phyloP scores from a whole-genome alignment of 2,113 vertebrate species.

The Lampris megalopsis region DNA sequence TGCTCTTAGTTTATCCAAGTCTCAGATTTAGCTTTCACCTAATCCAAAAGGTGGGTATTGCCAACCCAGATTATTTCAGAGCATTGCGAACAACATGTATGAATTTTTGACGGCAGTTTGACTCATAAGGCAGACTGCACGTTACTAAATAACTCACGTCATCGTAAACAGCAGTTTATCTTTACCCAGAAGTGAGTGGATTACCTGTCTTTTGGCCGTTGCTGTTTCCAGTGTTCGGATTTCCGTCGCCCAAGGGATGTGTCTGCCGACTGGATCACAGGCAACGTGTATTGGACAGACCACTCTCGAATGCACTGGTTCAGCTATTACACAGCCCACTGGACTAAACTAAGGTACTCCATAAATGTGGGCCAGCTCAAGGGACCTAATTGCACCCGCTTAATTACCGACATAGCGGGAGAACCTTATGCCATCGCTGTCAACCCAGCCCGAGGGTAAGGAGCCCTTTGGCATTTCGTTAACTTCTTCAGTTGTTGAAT shows the following conservation, averaged over 20 bases:
- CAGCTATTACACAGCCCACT: constrained; percentile 98
- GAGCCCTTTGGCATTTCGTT: background rate
- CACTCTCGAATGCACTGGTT: constrained; percentile 99
- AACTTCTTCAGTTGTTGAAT: background rate
- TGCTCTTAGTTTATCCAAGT: too few species aligned
- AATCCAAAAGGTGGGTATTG: background rate
- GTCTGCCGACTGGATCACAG: constrained; percentile 96
- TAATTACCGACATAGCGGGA: constrained; percentile 95
- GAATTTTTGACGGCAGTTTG: too few species aligned
- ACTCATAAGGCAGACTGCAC: too few species aligned
- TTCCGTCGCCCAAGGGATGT: constrained; percentile 95
- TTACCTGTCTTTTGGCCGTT: constrained; percentile 11
- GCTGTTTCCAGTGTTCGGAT: constrained; percentile 90
- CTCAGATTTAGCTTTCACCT: background rate
- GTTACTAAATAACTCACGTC: background rate
- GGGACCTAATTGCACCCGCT: constrained; percentile 94
- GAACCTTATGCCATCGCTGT: constrained; percentile 96
- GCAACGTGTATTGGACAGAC: constrained; percentile 98
- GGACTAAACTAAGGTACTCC: constrained; percentile 97
- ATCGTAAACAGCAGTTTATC: background rate
- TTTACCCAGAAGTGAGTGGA: background rate
- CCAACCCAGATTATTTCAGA: background rate
- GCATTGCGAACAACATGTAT: too few species aligned
- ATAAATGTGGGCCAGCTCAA: constrained; percentile 96
- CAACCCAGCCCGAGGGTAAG: constrained; percentile 93